These are phyloP conservation scores for Cantharis nigra DNA, from an alignment of 2,888 invertebrate species.

Conservation along the genomic window DNA sequence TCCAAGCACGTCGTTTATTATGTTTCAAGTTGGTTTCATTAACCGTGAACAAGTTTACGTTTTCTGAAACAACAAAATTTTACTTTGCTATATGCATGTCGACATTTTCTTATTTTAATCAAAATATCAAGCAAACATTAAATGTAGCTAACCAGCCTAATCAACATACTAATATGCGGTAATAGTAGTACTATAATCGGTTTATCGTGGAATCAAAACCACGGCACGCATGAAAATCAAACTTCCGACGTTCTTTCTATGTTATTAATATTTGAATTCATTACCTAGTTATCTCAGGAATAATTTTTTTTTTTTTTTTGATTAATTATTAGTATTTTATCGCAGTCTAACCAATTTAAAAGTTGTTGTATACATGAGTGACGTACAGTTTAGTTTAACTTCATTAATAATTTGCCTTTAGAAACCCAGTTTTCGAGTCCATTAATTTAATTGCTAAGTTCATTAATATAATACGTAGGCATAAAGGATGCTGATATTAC, in stretches of 20 bases:
- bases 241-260: too few species aligned
- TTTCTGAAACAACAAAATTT: not conserved
- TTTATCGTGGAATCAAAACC: not conserved
- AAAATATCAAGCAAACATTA: not conserved
- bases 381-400: not conserved
- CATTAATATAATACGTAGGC: not conserved
- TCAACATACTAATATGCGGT: too few species aligned
- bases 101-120: not conserved
- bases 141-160: too few species aligned
- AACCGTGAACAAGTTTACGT: not conserved
- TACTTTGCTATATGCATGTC: too few species aligned
- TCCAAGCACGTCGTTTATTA: not conserved
- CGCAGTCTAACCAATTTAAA: not conserved
- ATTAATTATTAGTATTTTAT: not conserved
- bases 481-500: not conserved
- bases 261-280: not conserved
- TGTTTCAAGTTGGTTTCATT: not conserved
- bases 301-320: not conserved
- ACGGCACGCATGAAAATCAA: not conserved
- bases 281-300: not conserved
- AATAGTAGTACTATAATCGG: too few species aligned
- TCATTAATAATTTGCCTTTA: not conserved
- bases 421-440: not conserved
- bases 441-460: not conserved
- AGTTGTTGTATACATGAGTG: not conserved